Evolutionary conservation across 2,113 vertebrate species (phyloP), one percentile per base, ranked within the genome.

Genomic region (Salvelinus fontinalis): DNA sequence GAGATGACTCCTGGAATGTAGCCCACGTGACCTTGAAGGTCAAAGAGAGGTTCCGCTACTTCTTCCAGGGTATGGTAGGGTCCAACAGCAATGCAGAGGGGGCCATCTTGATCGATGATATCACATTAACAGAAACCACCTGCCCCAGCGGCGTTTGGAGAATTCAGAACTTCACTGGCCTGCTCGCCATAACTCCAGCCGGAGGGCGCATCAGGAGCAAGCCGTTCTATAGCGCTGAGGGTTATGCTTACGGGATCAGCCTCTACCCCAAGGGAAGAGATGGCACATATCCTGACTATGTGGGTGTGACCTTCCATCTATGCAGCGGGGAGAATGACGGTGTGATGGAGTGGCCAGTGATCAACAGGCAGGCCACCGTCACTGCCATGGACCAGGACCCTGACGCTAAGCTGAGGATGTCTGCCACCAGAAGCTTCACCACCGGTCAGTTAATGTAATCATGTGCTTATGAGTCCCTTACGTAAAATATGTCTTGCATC

Each of bases 61-160:
- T 95, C 75, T 98, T 98, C 86, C 96, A 97, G 84, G 97, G 95
- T 26, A 79, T 94, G 29, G 94, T 86, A 70, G 94, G 93, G 3
- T 57, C 84, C 64, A 11, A 86, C 18, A 77, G 0, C 68, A 92
- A 89, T 69, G 71, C 39, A 0, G 95, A 34, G 0, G 95, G 96
- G 1, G 94, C 94, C 16, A 95, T 98, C 86, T 88, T 86, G 48
- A 87, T 98, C 0, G 96, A 98, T 62, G 97, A 98, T 20, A 79
- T 98, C 82, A 89, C 92, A 1, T 89, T 98, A 31, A 94, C 93
- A 0, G 97, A 98, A 81, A 95, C 86, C 0, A 83, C 85, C 0
- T 98, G 97, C 74, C 96, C 97, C 1, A 79, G 70, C 8, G 92
- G 91, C 0, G 92, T 96, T 34, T 98, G 96, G 97, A 92, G 92